A percentile compares a stretch with the other conserved stretches of the same genome.
Evolutionary conservation across 2,888 invertebrate genomes (phyloP).

Genomic region (Caenorhabditis doughertyi): DNA sequence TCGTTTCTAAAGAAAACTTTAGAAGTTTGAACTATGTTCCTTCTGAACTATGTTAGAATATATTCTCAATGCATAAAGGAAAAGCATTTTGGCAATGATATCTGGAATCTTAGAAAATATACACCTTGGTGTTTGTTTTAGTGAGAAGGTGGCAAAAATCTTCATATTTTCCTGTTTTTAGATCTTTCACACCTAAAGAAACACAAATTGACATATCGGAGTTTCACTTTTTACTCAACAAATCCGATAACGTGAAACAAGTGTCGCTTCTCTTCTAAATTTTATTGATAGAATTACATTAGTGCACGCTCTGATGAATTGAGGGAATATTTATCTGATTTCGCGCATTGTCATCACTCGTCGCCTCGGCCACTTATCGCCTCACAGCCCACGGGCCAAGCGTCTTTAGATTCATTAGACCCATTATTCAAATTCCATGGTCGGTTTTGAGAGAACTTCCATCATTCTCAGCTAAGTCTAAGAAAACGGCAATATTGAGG

Average conservation of each 20-base stretch:
- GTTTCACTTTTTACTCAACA: background rate
- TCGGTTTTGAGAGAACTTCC: conserved; percentile 38
- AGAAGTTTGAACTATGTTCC: background rate
- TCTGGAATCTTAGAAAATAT: too few species aligned
- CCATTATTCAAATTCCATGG: conserved; percentile 58
- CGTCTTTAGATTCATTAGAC: conserved; percentile 44
- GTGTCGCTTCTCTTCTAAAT: conserved; percentile 34
- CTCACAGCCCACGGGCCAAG: conserved; percentile 41
- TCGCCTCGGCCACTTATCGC: conserved; percentile 52
- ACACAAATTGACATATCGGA: background rate
- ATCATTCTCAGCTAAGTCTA: conserved; percentile 5
- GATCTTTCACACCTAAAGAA: too few species aligned
- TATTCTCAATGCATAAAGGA: too few species aligned
- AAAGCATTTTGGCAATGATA: too few species aligned
- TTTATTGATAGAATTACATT: conserved; percentile 52
- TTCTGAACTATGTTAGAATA: too few species aligned
- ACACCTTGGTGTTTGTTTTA: too few species aligned
- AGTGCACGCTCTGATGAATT: conserved; percentile 63
- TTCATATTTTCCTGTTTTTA: too few species aligned
- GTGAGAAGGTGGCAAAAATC: too few species aligned
- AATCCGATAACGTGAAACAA: conserved; percentile 2
- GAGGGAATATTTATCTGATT: conserved; percentile 59
- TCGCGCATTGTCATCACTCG: conserved; percentile 53
- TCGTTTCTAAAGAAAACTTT: conserved; percentile 1
- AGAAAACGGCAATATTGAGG: conserved; percentile 3